Percentiles rank a stretch among this genome's conserved stretches.
These are phyloP conservation scores for Chaetogeoica ovagalla DNA, from an alignment of 2,888 invertebrate species.

Conservation along the genomic window DNA sequence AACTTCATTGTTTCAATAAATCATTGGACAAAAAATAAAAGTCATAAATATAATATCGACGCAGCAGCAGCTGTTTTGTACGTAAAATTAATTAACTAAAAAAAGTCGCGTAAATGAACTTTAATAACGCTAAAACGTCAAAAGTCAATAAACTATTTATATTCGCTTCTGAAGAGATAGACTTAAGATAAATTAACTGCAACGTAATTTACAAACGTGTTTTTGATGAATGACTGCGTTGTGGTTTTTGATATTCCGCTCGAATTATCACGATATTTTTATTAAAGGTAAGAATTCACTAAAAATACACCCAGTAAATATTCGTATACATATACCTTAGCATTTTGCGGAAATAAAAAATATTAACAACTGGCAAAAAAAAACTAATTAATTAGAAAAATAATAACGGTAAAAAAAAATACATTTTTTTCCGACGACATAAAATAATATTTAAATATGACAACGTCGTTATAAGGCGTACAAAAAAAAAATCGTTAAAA, in stretches of 20 bases:
- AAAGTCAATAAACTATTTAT: constrained; percentile 14
- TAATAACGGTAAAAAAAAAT: no score
- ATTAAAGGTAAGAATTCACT: not conserved
- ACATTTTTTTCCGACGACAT: no score
- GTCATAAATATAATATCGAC: no score
- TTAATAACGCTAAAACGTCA: constrained; percentile 17
- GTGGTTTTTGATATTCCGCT: constrained; percentile 3
- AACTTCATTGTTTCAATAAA: no score
- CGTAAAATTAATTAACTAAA: constrained; percentile 16
- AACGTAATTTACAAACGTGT: constrained; percentile 20
- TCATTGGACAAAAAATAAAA: no score
- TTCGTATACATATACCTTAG: no score
- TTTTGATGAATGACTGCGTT: constrained; percentile 14
- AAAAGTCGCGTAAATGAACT: not conserved
- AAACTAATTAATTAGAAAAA: no score
- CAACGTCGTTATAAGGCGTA: no score
- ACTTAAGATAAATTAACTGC: constrained; percentile 32
- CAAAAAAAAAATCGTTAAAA: no score
- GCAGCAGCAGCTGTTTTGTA: no score
- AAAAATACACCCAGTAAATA: not conserved
- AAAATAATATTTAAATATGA: no score
- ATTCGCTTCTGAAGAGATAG: constrained; percentile 1
- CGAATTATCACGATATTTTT: not conserved
- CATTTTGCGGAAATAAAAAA: constrained; percentile 18
- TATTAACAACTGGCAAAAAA: not conserved